Base-by-base conservation (phyloP, 2,888 invertebrate species). In the Trilocha varians region DNA sequence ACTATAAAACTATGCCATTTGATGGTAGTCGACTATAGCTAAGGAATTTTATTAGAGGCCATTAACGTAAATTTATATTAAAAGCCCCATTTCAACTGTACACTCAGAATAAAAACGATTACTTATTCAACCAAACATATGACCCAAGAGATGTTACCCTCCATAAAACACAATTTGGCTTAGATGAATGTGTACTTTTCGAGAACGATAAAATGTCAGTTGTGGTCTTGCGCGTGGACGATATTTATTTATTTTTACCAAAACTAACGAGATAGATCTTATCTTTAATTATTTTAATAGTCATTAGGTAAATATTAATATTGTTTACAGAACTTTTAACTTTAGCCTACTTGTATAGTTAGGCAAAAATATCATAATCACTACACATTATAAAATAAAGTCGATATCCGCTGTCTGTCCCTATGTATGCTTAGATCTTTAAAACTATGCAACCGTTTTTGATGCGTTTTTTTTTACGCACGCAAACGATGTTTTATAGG, bases 81-180 rank as follows among this genome's bases (percentile, higher is more conserved):
- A 25, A 25, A 25, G 25, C 11, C 25, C 5, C 1, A 25, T 6
- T 11, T 25, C 25, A 25, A 25, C 25, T 2, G 2, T 9, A 25
- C 4, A 25, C 11, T 11, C 6, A 4, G 8, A 25, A 25, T 6
- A 9, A 25, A 9, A 9, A 5, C 1, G 6, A 5, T 25, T 25
- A 25, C 25, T 11, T 25, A 25, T 8, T 18, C 51, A 46, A 45
- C 49, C 47, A 52, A 53, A 61, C 62, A 59, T 62, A 62, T 59
- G 48, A 49, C 53, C 47, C 47, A 44, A 49, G 49, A 57, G 62
- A 60, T 63, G 57, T 59, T 59, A 55, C 52, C 53, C 49, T 48
- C 52, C 58, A 59, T 65, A 60, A 71, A 71, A 62, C 62, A 63
- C 57, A 67, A 72, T 70, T 71, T 70, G 50, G 65, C 52, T 59